phyloP scores from a whole-genome alignment of 2,113 vertebrate genomes.

The Cebidichthys violaceus region DNA sequence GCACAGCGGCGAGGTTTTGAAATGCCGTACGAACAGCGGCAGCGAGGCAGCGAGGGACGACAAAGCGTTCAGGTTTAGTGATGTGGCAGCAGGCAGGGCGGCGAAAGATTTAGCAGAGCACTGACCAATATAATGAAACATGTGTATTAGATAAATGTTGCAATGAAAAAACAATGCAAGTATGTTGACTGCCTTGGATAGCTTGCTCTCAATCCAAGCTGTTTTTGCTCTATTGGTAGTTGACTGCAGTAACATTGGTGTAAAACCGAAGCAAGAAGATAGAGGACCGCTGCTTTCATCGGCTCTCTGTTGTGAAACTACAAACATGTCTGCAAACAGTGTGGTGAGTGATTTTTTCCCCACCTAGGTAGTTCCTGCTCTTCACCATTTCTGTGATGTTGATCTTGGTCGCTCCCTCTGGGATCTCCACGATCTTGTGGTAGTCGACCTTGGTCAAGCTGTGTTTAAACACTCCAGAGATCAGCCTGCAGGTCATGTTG shows the following conservation, averaged over 20 bases:
- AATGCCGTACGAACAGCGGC: neutral
- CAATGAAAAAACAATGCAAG: no score
- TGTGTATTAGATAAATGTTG: neutral
- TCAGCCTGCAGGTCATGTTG: conserved; percentile 90
- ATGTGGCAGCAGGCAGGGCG: neutral
- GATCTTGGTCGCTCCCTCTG: conserved; percentile 97
- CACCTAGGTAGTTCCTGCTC: conserved; percentile 97
- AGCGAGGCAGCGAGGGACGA: neutral
- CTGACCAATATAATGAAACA: no score
- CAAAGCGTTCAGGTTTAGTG: neutral
- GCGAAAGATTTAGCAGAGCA: neutral
- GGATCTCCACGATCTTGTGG: conserved; percentile 96
- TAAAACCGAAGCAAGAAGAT: neutral
- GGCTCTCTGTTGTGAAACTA: neutral
- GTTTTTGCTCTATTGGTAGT: neutral
- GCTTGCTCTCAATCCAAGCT: no score
- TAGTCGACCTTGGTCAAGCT: conserved; percentile 93
- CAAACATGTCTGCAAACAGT: neutral
- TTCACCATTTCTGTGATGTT: conserved; percentile 97
- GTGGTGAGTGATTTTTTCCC: conserved; percentile 49
- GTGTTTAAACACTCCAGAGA: conserved; percentile 94
- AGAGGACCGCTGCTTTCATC: neutral
- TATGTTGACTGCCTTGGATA: no score
- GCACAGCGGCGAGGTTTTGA: neutral
- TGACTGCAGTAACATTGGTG: neutral